Percentiles rank a stretch among this genome's conserved stretches.
Evolutionary conservation across 2,113 vertebrate genomes (phyloP).

Genomic region (Callospermophilus lateralis): DNA sequence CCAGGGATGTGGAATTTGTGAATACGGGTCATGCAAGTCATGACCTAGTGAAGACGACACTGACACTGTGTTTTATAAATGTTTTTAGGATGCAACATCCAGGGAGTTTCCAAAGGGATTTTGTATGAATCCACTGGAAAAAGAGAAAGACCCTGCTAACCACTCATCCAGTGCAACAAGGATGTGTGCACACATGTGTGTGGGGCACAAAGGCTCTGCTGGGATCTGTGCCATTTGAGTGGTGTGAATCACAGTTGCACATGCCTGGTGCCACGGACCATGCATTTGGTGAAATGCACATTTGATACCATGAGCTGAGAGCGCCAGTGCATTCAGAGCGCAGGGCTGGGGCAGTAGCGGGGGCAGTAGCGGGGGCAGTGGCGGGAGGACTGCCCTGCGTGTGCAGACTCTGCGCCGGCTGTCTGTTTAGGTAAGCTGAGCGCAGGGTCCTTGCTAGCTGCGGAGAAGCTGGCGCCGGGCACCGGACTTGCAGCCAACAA

Average conservation of each 20-base stretch:
- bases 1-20: not conserved
- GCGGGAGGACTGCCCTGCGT: not conserved
- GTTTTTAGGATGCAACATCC: not conserved
- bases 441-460: not conserved
- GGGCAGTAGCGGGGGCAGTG: not conserved
- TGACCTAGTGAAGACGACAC: not conserved
- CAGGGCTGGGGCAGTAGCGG: not conserved
- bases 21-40: not conserved
- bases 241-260: not conserved
- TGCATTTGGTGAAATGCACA: not conserved
- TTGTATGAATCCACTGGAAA: not conserved
- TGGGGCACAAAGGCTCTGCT: not conserved
- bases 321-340: not conserved
- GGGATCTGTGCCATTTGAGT: not conserved
- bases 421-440: slow-evolving; percentile 40
- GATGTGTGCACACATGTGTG: not conserved
- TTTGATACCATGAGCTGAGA: not conserved
- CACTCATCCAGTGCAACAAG: not conserved
- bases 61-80: not conserved
- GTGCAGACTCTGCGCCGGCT: not conserved
- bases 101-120: not conserved
- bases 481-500: slow-evolving; percentile 63
- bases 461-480: slow-evolving; percentile 33
- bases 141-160: not conserved
- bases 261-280: not conserved